Conservation (phyloP, 1,140 invertebrate genomes). For the Papilio polyxenes region DNA sequence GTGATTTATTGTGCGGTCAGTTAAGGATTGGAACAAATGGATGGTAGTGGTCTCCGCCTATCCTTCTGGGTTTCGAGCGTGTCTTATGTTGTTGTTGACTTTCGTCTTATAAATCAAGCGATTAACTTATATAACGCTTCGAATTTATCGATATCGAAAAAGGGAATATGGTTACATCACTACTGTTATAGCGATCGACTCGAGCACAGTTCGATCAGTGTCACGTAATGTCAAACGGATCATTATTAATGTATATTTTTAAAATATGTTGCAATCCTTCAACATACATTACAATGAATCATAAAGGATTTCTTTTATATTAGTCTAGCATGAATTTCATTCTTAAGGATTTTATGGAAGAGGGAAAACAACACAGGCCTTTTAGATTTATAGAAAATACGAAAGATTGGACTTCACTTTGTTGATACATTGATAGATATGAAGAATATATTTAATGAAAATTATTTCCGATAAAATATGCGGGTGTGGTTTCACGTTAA, state of each 20-base stretch:
- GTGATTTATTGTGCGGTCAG: not conserved
- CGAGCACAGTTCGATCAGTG: not conserved
- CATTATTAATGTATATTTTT: not conserved
- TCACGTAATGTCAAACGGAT: not conserved
- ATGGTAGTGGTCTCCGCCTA: too few species aligned
- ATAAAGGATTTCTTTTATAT: not conserved
- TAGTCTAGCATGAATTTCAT: not conserved
- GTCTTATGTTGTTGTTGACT: too few species aligned
- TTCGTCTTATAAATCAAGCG: not conserved
- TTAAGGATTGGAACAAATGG: not conserved
- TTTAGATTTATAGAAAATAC: not conserved
- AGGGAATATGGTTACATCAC: constrained; percentile 1
- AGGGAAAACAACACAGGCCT: not conserved
- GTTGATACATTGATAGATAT: not conserved
- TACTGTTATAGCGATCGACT: not conserved
- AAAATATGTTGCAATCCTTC: not conserved
- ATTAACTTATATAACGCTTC: not conserved
- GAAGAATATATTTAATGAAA: not conserved
- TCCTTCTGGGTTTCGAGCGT: too few species aligned
- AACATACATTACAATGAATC: not conserved
- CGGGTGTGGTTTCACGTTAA: not conserved
- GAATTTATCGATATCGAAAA: not conserved
- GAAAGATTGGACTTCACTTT: not conserved
- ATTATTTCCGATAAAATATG: not conserved
- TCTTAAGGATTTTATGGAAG: too few species aligned